A percentile compares a stretch with the other conserved stretches of the same genome.
Evolutionary conservation across 2,113 vertebrate genomes (phyloP).

Genomic region (Crotalus tigris): DNA sequence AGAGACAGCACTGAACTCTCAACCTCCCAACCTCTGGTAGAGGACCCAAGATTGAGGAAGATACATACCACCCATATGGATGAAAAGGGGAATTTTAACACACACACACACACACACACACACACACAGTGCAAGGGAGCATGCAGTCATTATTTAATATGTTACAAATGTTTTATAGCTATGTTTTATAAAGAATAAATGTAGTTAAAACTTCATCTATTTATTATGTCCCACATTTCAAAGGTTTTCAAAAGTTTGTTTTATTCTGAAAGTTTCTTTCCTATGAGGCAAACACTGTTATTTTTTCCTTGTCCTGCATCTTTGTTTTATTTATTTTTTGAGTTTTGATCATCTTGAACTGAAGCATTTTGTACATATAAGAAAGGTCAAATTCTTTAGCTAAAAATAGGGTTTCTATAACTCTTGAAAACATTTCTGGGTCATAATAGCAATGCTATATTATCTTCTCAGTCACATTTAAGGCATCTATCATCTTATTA

Average conservation of each 20-base stretch:
- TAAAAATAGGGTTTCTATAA: constrained; percentile 25
- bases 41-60: background rate
- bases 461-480: constrained; percentile 4
- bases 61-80: background rate
- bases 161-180: background rate
- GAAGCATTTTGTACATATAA: constrained; percentile 1
- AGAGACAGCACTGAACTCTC: background rate
- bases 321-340: constrained; percentile 3
- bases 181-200: background rate
- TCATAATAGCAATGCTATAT: background rate
- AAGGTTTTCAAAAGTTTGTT: background rate
- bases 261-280: background rate
- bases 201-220: background rate
- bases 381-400: constrained; percentile 14
- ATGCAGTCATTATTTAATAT: background rate
- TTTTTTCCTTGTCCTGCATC: background rate
- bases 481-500: constrained; percentile 3
- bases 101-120: background rate
- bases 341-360: constrained; percentile 3
- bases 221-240: background rate
- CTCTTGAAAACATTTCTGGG: background rate
- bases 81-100: background rate
- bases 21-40: background rate
- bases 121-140: background rate
- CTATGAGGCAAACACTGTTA: background rate